These are phyloP conservation scores for Platorchestia sp. DNA, from an alignment of 1,140 invertebrate genomes.

Conservation along the genomic window DNA sequence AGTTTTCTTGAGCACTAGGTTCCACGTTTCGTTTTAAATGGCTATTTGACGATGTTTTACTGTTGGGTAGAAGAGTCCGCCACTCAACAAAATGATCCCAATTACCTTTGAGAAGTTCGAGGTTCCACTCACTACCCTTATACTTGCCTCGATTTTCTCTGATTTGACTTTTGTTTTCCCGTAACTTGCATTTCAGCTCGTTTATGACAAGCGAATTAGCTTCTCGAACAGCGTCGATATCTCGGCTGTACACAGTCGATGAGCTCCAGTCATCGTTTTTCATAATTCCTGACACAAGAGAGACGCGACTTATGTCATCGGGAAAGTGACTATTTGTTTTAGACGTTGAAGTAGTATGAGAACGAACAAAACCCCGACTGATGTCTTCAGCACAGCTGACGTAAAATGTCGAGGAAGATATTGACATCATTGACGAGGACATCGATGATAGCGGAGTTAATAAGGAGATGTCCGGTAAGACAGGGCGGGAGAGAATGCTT, in stretches of 20 bases:
- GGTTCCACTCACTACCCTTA: slow-evolving; percentile 36
- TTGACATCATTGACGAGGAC: slow-evolving; percentile 28
- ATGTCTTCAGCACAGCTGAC: slow-evolving; percentile 34
- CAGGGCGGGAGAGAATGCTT: background rate
- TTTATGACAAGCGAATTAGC: slow-evolving; percentile 24
- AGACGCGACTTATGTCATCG: background rate
- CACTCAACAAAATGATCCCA: slow-evolving; percentile 49
- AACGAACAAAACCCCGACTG: background rate
- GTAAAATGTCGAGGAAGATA: slow-evolving; percentile 35
- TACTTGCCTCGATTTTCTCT: slow-evolving; percentile 41
- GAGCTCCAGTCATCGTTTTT: background rate
- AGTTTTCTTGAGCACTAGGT: background rate
- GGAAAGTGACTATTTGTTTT: background rate
- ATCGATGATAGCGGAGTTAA: background rate
- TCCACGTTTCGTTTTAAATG: background rate
- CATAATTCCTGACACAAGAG: background rate
- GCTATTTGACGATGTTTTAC: background rate
- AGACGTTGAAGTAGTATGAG: background rate
- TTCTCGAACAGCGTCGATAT: slow-evolving; percentile 18
- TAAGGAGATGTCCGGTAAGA: slow-evolving; percentile 1
- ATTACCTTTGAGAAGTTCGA: slow-evolving; percentile 32
- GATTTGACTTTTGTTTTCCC: slow-evolving; percentile 49
- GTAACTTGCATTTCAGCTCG: slow-evolving; percentile 38
- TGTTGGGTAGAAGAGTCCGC: slow-evolving; percentile 24
- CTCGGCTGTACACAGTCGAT: background rate